Evolutionary conservation across 2,888 invertebrate genomes (phyloP), one percentile per base, ranked within the genome.

Genomic region (Phymatocera aterrima): DNA sequence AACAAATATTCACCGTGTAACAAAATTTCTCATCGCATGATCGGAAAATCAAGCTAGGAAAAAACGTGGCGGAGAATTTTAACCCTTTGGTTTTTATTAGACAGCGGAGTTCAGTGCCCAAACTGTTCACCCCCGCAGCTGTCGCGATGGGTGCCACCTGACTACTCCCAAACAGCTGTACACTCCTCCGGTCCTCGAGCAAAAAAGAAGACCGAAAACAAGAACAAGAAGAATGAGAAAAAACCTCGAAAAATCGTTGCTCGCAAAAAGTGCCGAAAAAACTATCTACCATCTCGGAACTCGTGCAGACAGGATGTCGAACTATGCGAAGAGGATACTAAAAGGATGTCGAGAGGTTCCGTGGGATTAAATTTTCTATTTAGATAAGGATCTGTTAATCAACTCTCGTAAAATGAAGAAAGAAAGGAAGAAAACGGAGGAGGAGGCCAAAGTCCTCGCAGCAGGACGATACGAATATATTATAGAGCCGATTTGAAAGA

Each of bases 51-150:
- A 18, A 1, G 2, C 1, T 15, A 15, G 2, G 6, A 64, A 64
- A 34, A 34, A 37, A 18, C 51, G 18, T 24, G 3, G 40, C 34
- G 4, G 57, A 75, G 28, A 28, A 75, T 57, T 75, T 78, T 82
- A 88, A 87, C 86, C 87, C 86, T 86, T 88, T 70, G 24, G 24
- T 60, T 24, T 54, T 40, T n/a, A n/a, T n/a, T n/a, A 57, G 54
- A 57, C 75, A 12, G 72, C n/a, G 1, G 51, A 72, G 68, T 68
- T 68, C 68, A 46, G 68, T 68, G 18, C 51, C 51, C 24, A 24
- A 34, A 78, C 78, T 81, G 84, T 82, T 84, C 88, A 86, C 88
- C 87, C 88, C 84, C 86, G 83, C 88, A 88, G 88, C 88, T 88
- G 87, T 86, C 87, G 85, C 80, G 81, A 79, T 82, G 85, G 80